Evolutionary conservation across 2,888 invertebrate genomes (phyloP).

Genomic region (Cynaeus angustus): DNA sequence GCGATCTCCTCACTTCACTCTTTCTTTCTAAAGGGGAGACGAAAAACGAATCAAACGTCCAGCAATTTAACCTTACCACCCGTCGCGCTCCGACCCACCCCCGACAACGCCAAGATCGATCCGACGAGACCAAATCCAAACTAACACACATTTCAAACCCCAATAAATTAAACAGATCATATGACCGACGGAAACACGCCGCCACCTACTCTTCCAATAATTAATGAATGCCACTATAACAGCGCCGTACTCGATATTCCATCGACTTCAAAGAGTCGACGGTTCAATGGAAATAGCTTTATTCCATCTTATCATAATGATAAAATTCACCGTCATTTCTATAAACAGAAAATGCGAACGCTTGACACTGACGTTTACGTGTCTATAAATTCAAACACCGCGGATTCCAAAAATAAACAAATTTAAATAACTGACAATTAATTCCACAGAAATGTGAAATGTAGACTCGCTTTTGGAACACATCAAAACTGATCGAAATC

Average conservation of each 20-base stretch:
- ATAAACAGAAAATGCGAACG: conserved; percentile 3
- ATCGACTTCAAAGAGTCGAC: conserved; percentile 22
- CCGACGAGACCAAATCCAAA: conserved; percentile 39
- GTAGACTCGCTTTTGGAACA: conserved; percentile 5
- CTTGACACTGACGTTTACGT: neutral
- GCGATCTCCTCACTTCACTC: conserved; percentile 47
- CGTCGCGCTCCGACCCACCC: conserved; percentile 14
- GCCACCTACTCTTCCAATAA: conserved; percentile 40
- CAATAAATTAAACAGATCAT: conserved; percentile 47
- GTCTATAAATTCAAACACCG: conserved; percentile 11
- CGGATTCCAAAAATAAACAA: conserved; percentile 14
- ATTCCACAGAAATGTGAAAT: conserved; percentile 13
- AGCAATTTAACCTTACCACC: conserved; percentile 32
- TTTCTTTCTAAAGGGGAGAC: conserved; percentile 42
- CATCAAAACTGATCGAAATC: conserved; percentile 4
- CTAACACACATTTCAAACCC: conserved; percentile 45
- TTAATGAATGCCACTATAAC: conserved; percentile 38
- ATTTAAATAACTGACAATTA: conserved; percentile 10
- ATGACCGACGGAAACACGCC: conserved; percentile 45
- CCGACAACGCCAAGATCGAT: conserved; percentile 29
- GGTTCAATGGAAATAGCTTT: too few species aligned
- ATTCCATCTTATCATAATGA: neutral
- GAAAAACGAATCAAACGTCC: conserved; percentile 38
- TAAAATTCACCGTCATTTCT: neutral
- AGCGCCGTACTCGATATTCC: conserved; percentile 25